A percentile compares a stretch with the other conserved stretches of the same genome.
Conservation (phyloP, 1,140 invertebrate species). For the Leptinotarsa texana region DNA sequence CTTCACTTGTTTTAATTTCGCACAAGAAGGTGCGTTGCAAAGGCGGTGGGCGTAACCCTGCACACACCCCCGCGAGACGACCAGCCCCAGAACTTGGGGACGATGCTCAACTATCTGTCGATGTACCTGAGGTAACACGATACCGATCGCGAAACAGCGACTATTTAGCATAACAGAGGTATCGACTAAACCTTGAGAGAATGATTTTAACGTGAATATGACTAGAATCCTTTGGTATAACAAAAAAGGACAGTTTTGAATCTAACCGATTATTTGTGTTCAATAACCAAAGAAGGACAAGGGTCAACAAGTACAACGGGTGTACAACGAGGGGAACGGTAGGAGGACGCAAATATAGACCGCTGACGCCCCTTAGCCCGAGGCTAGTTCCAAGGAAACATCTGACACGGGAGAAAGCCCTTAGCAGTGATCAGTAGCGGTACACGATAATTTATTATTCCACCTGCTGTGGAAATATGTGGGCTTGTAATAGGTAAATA, state of each 20-base stretch:
- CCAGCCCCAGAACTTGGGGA: slow-evolving; percentile 38
- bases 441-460: neutral
- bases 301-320: slow-evolving; percentile 10
- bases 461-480: neutral
- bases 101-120: slow-evolving; percentile 5
- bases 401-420: slow-evolving; percentile 30
- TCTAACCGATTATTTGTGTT: neutral
- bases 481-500: too few relatives aligned
- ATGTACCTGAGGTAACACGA: neutral
- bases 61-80: slow-evolving; percentile 48
- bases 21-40: slow-evolving; percentile 33
- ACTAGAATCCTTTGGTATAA: too few relatives aligned
- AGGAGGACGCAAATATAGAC: slow-evolving; percentile 43
- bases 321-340: slow-evolving; percentile 38
- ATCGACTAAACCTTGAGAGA: too few relatives aligned
- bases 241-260: neutral
- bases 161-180: too few relatives aligned
- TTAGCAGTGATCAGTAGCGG: slow-evolving; percentile 24
- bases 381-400: slow-evolving; percentile 31
- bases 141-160: neutral
- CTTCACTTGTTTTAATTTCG: slow-evolving; percentile 9
- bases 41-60: slow-evolving; percentile 51
- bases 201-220: too few relatives aligned
- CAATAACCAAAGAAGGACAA: slow-evolving; percentile 20
- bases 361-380: slow-evolving; percentile 48